A percentile compares a stretch with the other conserved stretches of the same genome.
Conservation (phyloP, 1,140 invertebrate species). For the Yoshiicerus persimilis region DNA sequence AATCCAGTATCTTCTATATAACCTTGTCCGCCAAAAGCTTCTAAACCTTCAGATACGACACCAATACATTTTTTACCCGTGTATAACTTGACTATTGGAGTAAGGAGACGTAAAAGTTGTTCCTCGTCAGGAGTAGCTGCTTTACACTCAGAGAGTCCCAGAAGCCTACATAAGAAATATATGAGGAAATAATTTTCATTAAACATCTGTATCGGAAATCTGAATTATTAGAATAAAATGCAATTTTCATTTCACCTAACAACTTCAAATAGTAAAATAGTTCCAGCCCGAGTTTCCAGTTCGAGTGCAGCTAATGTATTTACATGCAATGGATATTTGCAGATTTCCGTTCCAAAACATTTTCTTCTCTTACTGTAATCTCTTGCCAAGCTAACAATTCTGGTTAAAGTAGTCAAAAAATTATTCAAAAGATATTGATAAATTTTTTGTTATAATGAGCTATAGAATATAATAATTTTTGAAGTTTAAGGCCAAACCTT, state of each 20-base stretch:
- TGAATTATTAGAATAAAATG: not conserved
- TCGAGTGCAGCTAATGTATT: conserved; percentile 61
- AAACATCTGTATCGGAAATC: too few relatives aligned
- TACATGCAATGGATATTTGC: conserved; percentile 60
- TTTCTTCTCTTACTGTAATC: conserved; percentile 59
- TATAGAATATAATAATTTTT: not conserved
- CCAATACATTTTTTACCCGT: conserved; percentile 61
- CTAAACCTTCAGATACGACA: conserved; percentile 61
- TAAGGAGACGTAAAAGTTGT: conserved; percentile 58
- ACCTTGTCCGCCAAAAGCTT: conserved; percentile 66
- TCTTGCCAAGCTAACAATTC: conserved; percentile 54
- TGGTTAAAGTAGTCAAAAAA: not conserved
- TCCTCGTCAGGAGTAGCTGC: conserved; percentile 52
- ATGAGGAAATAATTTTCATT: not conserved
- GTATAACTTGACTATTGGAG: conserved; percentile 63
- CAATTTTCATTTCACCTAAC: not conserved
- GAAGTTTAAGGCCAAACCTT: conserved; percentile 51
- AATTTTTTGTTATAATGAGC: not conserved
- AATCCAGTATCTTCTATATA: conserved; percentile 66
- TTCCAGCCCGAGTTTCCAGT: conserved; percentile 57
- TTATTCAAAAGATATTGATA: too few relatives aligned
- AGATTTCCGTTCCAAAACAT: conserved; percentile 60
- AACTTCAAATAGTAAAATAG: conserved; percentile 53
- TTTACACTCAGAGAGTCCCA: conserved; percentile 58
- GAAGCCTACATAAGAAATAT: conserved; percentile 48